Percentiles rank a stretch among this genome's conserved stretches.
phyloP scores from a whole-genome alignment of 2,797 vertebrate genomes.

The Craterocephalus amniculus region DNA sequence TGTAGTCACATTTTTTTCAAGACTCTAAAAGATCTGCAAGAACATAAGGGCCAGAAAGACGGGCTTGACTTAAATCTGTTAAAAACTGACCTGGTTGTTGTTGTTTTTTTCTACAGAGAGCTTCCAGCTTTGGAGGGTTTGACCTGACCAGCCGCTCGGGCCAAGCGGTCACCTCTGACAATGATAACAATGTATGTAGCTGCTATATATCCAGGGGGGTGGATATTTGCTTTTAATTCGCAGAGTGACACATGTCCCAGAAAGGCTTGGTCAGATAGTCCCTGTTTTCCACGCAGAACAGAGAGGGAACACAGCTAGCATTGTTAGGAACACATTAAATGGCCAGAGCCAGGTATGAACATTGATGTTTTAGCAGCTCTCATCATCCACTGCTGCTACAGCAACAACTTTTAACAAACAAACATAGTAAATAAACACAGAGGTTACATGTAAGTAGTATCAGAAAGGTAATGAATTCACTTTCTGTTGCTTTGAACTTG shows the following conservation, averaged over 20 bases:
- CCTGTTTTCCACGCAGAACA: no score
- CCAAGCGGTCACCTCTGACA: constrained; percentile 79
- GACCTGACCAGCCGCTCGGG: constrained; percentile 91
- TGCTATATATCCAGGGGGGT: neutral
- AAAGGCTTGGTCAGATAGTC: neutral
- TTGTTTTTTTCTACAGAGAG: constrained; percentile 84
- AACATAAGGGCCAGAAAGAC: neutral
- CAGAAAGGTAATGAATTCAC: neutral
- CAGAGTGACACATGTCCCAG: no score
- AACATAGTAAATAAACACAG: no score
- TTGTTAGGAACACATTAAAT: neutral
- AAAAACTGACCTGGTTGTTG: constrained; percentile 1
- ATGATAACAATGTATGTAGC: constrained; percentile 84
- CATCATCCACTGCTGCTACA: no score
- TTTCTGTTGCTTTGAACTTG: neutral
- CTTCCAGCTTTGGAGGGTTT: constrained; percentile 97
- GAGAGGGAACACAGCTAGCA: neutral
- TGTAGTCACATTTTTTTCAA: neutral
- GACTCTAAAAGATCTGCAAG: neutral
- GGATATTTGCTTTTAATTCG: no score
- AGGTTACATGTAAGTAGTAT: neutral
- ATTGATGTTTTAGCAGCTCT: neutral
- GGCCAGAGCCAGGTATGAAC: neutral
- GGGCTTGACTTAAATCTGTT: neutral
- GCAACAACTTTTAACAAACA: no score